Evolutionary conservation across 2,113 vertebrate species (phyloP).

Genomic region (Rhagologus leucostigma): DNA sequence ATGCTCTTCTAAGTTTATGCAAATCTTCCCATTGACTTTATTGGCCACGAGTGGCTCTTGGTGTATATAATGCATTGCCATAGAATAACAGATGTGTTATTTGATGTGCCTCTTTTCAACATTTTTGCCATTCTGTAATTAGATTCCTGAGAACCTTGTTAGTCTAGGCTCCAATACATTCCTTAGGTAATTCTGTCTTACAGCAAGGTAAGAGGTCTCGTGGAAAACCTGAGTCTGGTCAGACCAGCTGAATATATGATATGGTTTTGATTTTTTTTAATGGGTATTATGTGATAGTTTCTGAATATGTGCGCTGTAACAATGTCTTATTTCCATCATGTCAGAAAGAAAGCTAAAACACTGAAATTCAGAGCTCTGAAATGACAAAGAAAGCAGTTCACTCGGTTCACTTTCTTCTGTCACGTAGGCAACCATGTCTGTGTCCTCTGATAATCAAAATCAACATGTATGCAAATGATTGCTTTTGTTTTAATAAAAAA

Average conservation of each 20-base stretch:
- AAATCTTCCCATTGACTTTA: background rate
- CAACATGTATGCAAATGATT: background rate
- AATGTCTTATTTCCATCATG: background rate
- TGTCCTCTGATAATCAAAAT: background rate
- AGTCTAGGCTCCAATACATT: background rate
- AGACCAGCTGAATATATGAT: background rate
- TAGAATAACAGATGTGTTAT: background rate
- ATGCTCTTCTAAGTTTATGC: background rate
- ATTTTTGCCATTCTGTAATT: background rate
- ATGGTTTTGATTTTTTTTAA: background rate
- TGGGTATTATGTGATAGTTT: background rate
- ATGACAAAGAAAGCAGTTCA: background rate
- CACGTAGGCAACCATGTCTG: background rate
- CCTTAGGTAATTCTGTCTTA: background rate
- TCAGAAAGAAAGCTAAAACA: background rate
- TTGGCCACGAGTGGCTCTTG: background rate
- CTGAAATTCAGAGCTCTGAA: background rate
- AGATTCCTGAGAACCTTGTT: background rate
- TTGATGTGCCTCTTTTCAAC: background rate
- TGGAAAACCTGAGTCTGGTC: background rate
- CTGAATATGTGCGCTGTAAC: background rate
- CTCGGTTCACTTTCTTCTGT: background rate
- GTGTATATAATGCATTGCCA: background rate
- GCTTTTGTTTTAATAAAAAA: background rate
- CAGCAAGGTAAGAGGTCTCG: background rate